phyloP scores from a whole-genome alignment of 2,797 vertebrate genomes.

The Sebastes steindachneri region DNA sequence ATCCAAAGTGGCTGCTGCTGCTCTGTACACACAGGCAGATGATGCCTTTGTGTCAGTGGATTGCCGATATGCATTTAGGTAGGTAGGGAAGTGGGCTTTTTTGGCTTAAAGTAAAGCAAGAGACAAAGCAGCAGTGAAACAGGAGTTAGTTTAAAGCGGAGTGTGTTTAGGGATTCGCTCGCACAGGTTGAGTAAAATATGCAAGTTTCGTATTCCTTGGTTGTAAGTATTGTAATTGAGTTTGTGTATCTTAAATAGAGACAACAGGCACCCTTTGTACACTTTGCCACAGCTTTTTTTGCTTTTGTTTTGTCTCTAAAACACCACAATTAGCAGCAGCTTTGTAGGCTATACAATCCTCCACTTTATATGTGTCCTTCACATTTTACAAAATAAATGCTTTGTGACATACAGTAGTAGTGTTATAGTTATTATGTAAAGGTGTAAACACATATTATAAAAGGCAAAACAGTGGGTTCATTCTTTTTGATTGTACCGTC shows the following conservation, averaged over 20 bases:
- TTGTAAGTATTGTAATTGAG: constrained; percentile 74
- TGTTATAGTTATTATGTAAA: not conserved
- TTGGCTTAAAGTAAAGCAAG: constrained; percentile 64
- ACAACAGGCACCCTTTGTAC: constrained; percentile 69
- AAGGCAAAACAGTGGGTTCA: not conserved
- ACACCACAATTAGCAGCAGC: constrained; percentile 52
- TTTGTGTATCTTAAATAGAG: constrained; percentile 71
- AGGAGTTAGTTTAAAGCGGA: constrained; percentile 60
- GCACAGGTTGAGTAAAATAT: constrained; percentile 67
- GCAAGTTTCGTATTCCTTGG: constrained; percentile 51
- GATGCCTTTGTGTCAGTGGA: constrained; percentile 80
- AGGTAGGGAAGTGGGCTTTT: constrained; percentile 68
- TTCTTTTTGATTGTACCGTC: constrained; percentile 1
- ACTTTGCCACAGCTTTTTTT: constrained; percentile 50
- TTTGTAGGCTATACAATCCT: constrained; percentile 55
- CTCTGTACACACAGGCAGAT: constrained; percentile 81
- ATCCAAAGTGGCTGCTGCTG: constrained; percentile 86
- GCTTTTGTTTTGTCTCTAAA: constrained; percentile 62
- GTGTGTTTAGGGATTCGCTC: constrained; percentile 51
- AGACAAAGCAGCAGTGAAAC: constrained; percentile 68
- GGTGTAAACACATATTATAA: constrained; percentile 8
- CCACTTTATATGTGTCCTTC: not conserved
- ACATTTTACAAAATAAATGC: constrained; percentile 21
- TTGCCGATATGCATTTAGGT: constrained; percentile 80
- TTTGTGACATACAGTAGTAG: not conserved